Evolutionary conservation across 2,113 vertebrate genomes (phyloP), one percentile per base, ranked within the genome.

Genomic region (Ibidorhyncha struthersii): DNA sequence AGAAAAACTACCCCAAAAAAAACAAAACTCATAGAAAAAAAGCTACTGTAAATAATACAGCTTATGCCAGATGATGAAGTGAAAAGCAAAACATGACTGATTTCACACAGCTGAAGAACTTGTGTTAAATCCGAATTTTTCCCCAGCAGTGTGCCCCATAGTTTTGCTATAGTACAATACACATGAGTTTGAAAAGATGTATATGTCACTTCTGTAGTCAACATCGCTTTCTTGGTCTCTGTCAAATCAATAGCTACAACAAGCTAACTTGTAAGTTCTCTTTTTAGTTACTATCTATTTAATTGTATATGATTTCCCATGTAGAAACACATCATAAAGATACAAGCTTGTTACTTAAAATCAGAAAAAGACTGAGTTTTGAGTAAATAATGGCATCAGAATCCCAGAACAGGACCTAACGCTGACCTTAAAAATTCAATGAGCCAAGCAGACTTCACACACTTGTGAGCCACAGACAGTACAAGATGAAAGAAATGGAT

Each of bases 401-500:
- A 78, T 90, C 43, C 19, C 22, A 47, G 62, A 56, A 88, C 26
- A 83, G 19, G 55, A 62, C 38, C 20, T 26, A 67, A 43, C 5
- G 22, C 4, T 71, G 74, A 88, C 83, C 72, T 86, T 85, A 78
- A 93, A 93, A 92, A 79, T 63, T 65, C 38, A 96, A 43, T 69
- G 63, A 88, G 7, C 9, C 9, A 49, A 40, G 40, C 21, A 90
- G 36, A 36, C 1, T 69, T 61, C 62, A 8, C 36, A 55, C 0
- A 4, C 36, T n/a, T 84, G 20, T 85, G 96, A 97, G 49, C 19
- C 23, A 92, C 26, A 86, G 25, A 91, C 21, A 45, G 53, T 69
- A 65, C 21, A 71, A 79, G 52, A 96, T 58, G 58, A 93, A 97
- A 92, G 8, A 76, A 59, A 69, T 69, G 8, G n/a, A 90, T 92